Conservation (phyloP, 2,797 vertebrate genomes). For the Hydrocynus forskahlii region DNA sequence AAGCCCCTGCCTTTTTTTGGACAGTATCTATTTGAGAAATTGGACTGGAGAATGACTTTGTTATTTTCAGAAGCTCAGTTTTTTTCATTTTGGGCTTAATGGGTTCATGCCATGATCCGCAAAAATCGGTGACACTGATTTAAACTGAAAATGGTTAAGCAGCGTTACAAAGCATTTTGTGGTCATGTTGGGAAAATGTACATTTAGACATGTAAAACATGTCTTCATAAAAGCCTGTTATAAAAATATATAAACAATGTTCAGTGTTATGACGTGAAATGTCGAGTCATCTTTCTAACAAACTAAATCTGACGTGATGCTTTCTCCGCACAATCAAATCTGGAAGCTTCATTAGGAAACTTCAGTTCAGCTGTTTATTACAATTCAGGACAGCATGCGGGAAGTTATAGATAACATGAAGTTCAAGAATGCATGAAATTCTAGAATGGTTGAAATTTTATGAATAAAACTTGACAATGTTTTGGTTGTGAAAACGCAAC, state of each 20-base stretch:
- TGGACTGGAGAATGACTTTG: slow-evolving; percentile 21
- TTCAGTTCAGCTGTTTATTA: neutral
- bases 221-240: neutral
- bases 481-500: neutral
- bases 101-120: slow-evolving; percentile 21
- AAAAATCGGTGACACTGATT: slow-evolving; percentile 1
- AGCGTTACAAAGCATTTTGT: slow-evolving; percentile 1
- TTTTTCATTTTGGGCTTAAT: slow-evolving; percentile 34
- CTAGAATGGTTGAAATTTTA: neutral
- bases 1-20: slow-evolving; percentile 41
- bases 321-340: slow-evolving; percentile 2
- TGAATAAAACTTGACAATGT: neutral
- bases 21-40: slow-evolving; percentile 37
- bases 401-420: neutral
- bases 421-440: neutral
- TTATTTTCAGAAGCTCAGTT: slow-evolving; percentile 19
- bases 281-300: slow-evolving; percentile 25
- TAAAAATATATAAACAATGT: neutral
- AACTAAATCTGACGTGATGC: neutral
- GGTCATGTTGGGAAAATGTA: neutral
- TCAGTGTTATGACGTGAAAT: slow-evolving; percentile 43
- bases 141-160: slow-evolving; percentile 16
- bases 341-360: neutral
- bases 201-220: slow-evolving; percentile 19
- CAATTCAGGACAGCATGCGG: neutral